Base-by-base conservation (phyloP, 2,888 invertebrate genomes). In the Drosophila yooni region DNA sequence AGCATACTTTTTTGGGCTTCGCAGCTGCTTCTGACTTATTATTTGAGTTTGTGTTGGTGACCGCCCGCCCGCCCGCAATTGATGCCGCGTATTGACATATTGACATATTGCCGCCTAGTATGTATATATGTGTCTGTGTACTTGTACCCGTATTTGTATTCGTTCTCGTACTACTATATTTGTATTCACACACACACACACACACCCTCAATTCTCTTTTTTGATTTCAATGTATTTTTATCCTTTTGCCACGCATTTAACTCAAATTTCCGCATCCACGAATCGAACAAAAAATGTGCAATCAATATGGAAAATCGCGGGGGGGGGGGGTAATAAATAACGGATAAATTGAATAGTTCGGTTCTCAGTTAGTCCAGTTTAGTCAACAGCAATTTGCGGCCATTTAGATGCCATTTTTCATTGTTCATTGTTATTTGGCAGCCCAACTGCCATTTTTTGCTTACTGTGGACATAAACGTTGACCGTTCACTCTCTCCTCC, bases 1-100 rank as follows among this genome's bases (percentile, higher is more conserved):
- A 87, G 88, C 88, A 83, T 85, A 89, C 89, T 89, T 89, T 85
- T 72, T 87, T 85, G 85, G 89, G 85, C 82, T 87, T 87, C 73
- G 82, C 70, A 72, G 78, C 75, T 81, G 73, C 78, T 81, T 82
- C 64, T 71, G 70, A 70, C 59, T 73, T 79, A 25, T 54, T 29
- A 51, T 56, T 56, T 51, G 27, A n/a, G 6, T 51, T 74, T 48
- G 70, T 60, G 59, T 62, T 76, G 59, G 66, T 70, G 67, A 60
- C 58, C 68, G 64, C 73, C 38, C 38, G 34, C 34, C 21, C 43
- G 46, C 64, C 58, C 68, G 62, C 76, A 59, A 58, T 70, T 78
- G 69, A 65, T 56, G 50, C 43, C 65, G 61, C 67, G 51, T 71
- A 65, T 76, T 75, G 74, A 76, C 62, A 65, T n/a, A 48, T 56